These are phyloP conservation scores for Microtus ochrogaster DNA, from an alignment of 2,113 vertebrate genomes.

Conservation along the genomic window DNA sequence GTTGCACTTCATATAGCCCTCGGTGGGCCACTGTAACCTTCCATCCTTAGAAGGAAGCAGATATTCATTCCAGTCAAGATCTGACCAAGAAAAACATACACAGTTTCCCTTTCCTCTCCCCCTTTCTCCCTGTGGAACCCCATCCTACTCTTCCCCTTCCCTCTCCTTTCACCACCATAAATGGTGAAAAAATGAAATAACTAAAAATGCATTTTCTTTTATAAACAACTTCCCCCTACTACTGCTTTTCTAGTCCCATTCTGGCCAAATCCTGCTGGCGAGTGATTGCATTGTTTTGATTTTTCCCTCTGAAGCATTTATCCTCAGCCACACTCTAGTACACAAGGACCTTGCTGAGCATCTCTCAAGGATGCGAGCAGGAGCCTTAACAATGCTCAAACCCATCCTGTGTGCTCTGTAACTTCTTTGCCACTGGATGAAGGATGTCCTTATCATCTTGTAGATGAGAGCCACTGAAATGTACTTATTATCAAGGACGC, in stretches of 20 bases:
- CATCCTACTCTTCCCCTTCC: not conserved
- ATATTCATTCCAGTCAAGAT: not conserved
- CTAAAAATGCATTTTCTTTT: not conserved
- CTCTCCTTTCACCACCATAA: not conserved
- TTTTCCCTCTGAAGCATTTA: conserved; percentile 62
- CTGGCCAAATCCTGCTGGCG: not conserved
- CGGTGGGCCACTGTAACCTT: too few species aligned
- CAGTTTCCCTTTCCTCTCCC: not conserved
- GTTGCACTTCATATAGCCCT: not conserved
- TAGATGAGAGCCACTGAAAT: conserved; percentile 41
- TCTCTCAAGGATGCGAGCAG: conserved; percentile 74
- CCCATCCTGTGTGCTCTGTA: conserved; percentile 50
- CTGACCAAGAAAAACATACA: accelerated
- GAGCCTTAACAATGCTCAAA: conserved; percentile 72
- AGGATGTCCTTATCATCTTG: conserved; percentile 46
- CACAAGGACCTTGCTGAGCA: conserved; percentile 74
- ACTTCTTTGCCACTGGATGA: conserved; percentile 47
- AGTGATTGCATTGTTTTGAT: conserved; percentile 54
- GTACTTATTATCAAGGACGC: conserved; percentile 67
- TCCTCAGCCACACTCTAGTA: conserved; percentile 51
- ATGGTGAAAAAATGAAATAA: not conserved
- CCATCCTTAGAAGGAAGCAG: not conserved
- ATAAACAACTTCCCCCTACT: not conserved
- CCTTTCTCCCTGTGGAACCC: not conserved
- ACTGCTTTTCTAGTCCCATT: not conserved